Conservation (phyloP, 2,888 invertebrate species). For the Agrypnus murinus region DNA sequence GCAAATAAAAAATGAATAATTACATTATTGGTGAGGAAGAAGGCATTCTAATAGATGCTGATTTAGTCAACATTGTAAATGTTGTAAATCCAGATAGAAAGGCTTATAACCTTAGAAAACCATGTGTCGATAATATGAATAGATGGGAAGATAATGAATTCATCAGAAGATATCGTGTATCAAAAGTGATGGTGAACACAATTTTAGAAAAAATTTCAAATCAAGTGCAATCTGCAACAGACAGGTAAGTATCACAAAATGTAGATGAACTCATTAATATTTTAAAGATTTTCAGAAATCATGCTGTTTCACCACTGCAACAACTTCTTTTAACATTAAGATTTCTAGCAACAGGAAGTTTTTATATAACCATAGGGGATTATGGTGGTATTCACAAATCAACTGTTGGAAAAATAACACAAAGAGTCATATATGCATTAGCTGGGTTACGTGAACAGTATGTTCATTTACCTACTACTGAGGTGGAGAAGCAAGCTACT, state of each 20-base stretch:
- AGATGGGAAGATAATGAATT: conserved; percentile 17
- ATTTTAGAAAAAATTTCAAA: background rate
- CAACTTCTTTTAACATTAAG: conserved; percentile 29
- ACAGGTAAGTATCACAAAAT: background rate
- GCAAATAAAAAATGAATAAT: too few relatives aligned
- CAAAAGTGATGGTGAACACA: background rate
- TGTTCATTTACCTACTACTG: background rate
- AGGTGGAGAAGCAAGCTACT: background rate
- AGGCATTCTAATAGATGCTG: too few relatives aligned
- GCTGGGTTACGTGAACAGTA: background rate
- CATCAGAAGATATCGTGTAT: conserved; percentile 1
- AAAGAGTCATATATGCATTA: background rate
- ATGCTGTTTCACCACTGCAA: conserved; percentile 20
- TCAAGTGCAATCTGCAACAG: background rate
- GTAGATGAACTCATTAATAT: background rate
- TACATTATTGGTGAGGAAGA: too few relatives aligned
- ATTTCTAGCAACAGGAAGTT: conserved; percentile 28
- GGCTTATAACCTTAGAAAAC: background rate
- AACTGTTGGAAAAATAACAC: conserved; percentile 30
- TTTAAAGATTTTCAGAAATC: conserved; percentile 17
- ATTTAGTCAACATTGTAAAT: background rate
- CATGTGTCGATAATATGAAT: conserved; percentile 4
- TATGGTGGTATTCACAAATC: conserved; percentile 35
- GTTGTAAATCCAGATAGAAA: background rate
- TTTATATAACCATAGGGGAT: conserved; percentile 31